Conservation (phyloP, 53 echinoderm and acorn worm species). For the Stichopus horrens region DNA sequence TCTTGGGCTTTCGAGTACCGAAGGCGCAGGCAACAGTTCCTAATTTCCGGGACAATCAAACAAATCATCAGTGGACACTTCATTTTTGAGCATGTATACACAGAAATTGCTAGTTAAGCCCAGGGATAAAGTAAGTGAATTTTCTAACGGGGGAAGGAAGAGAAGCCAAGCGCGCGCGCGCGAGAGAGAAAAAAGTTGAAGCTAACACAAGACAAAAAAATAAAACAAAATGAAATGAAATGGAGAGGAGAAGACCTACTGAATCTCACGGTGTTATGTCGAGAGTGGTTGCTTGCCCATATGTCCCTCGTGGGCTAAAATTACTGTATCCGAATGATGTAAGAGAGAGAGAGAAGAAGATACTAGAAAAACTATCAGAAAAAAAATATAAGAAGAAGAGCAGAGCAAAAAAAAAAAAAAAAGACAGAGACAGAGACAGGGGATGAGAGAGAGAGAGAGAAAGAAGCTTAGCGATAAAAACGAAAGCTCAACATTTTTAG, state of each 20-base stretch:
- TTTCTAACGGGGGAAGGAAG: slow-evolving; percentile 12
- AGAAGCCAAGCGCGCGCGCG: background rate
- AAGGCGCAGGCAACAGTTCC: slow-evolving; percentile 47
- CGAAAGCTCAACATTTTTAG: slow-evolving; percentile 19
- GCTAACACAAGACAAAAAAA: too few relatives aligned
- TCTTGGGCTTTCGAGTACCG: slow-evolving; percentile 43
- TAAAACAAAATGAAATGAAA: too few relatives aligned
- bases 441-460: background rate
- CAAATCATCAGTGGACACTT: slow-evolving; percentile 33
- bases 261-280: background rate
- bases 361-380: too few relatives aligned
- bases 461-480: background rate
- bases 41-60: slow-evolving; percentile 42
- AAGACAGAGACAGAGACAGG: background rate
- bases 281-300: slow-evolving; percentile 18
- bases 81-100: slow-evolving; percentile 38
- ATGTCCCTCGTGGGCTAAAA: slow-evolving; percentile 32
- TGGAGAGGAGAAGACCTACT: background rate
- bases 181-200: background rate
- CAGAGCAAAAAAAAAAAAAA: background rate
- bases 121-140: slow-evolving; percentile 34
- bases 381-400: too few relatives aligned
- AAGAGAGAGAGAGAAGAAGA: background rate
- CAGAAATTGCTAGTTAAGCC: slow-evolving; percentile 34
- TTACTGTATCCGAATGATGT: slow-evolving; percentile 23